These are phyloP conservation scores for Rhamnusium bicolor DNA, from an alignment of 2,888 invertebrate species.

Conservation along the genomic window DNA sequence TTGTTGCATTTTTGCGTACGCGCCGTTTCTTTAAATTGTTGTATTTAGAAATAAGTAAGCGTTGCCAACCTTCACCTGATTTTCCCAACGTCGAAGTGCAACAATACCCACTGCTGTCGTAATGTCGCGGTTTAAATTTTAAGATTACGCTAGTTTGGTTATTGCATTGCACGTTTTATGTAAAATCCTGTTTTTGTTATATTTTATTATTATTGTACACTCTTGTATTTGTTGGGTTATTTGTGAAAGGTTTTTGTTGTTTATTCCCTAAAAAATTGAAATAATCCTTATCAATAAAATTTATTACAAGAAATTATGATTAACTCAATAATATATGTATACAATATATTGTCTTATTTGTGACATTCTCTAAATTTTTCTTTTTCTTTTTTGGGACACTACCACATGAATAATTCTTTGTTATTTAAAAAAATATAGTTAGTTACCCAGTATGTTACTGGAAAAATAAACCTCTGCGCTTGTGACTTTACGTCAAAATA, in stretches of 20 bases:
- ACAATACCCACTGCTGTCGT: slow-evolving; percentile 41
- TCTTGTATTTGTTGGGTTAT: neutral
- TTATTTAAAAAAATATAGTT: no score
- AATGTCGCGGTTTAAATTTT: slow-evolving; percentile 47
- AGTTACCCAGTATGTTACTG: no score
- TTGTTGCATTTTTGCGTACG: slow-evolving; percentile 29
- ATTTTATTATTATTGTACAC: slow-evolving; percentile 13
- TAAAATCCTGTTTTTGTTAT: slow-evolving; percentile 29
- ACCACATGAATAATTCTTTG: no score
- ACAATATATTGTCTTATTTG: no score
- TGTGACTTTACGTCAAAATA: no score
- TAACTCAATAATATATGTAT: no score
- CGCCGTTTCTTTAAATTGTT: slow-evolving; percentile 38
- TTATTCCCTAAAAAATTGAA: neutral
- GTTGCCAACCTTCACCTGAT: slow-evolving; percentile 60
- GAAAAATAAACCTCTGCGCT: no score
- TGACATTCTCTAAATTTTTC: no score
- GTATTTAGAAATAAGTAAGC: slow-evolving; percentile 54
- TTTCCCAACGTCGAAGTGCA: slow-evolving; percentile 54
- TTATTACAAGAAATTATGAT: neutral
- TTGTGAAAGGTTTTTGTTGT: neutral
- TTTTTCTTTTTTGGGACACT: no score
- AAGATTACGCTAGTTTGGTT: slow-evolving; percentile 32
- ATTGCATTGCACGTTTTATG: slow-evolving; percentile 33
- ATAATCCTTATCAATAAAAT: neutral